Conservation (phyloP, 2,888 invertebrate genomes). For the Patella ulyssiponensis region DNA sequence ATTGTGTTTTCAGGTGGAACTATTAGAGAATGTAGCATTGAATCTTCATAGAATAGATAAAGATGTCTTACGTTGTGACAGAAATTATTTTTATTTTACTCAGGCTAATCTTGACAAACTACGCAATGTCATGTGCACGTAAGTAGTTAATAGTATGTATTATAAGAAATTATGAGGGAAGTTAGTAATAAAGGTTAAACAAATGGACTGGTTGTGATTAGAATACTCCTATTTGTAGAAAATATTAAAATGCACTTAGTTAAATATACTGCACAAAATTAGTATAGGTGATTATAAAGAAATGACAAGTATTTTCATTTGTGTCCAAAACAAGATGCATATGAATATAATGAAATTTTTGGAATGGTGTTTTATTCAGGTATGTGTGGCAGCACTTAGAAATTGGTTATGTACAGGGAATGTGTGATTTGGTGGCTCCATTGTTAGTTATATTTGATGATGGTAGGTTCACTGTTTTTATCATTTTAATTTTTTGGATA, state of each 20-base stretch:
- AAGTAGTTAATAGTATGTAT: slow-evolving; percentile 60
- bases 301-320: not conserved
- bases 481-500: no score
- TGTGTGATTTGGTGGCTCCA: slow-evolving; percentile 96
- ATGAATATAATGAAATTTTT: not conserved
- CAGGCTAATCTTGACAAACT: slow-evolving; percentile 90
- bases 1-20: slow-evolving; percentile 80
- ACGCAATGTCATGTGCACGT: slow-evolving; percentile 96
- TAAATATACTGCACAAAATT: no score
- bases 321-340: not conserved
- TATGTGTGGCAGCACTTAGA: slow-evolving; percentile 97
- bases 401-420: slow-evolving; percentile 96
- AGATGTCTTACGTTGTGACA: slow-evolving; percentile 94
- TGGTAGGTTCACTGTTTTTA: slow-evolving; percentile 68
- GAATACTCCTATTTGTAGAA: no score
- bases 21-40: slow-evolving; percentile 81
- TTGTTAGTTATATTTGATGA: slow-evolving; percentile 92
- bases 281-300: no score
- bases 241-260: no score
- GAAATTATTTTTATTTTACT: slow-evolving; percentile 94
- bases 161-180: no score
- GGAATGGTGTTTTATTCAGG: slow-evolving; percentile 73
- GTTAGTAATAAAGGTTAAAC: no score
- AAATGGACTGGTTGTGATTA: no score
- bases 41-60: slow-evolving; percentile 96